Evolutionary conservation across 2,888 invertebrate species (phyloP), one percentile per base, ranked within the genome.

Genomic region (Andricus curvator): DNA sequence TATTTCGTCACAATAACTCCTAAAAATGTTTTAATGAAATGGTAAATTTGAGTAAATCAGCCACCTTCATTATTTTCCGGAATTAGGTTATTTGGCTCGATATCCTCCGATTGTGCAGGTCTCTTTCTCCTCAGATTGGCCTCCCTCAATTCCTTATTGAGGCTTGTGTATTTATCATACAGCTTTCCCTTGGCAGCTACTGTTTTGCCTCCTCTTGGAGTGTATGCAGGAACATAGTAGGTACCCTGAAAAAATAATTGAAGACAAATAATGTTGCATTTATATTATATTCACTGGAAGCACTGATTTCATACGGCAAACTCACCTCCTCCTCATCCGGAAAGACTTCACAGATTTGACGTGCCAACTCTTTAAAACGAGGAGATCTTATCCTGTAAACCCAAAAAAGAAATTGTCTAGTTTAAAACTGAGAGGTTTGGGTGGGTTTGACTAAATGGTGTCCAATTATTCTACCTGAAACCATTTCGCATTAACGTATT

Each of bases 291-390:
- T 20, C 20, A 51, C 20, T 51, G 20, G 13, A 51, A 51, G 20
- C 13, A 20, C 6, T 20, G 20, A 20, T n/a, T 20, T 13, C 6
- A 51, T 51, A 51, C 20, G 51, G 6, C 6, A 51, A 51, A 51
- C 51, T 51, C 51, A 51, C 51, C 37, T 67, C 66, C 2, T 67
- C 37, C 20, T 41, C 66, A 37, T n/a, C 33, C 9, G 37, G 37
- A 67, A 67, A 67, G 11, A 41, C n/a, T 11, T 67, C 17, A 41
- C 37, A 37, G 11, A 67, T 41, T 41, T 67, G 66, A 4, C 41
- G 66, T n/a, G 66, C 33, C n/a, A 67, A 41, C 37, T 33, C 66
- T n/a, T 67, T 67, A 41, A 67, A 67, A 67, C 66, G 66, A 67
- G 6, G 22, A 25, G 29, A 8, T 33, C 13, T 15, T 65, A 65